phyloP scores from a whole-genome alignment of 2,113 vertebrate species.

The Leucopsar rothschildi region DNA sequence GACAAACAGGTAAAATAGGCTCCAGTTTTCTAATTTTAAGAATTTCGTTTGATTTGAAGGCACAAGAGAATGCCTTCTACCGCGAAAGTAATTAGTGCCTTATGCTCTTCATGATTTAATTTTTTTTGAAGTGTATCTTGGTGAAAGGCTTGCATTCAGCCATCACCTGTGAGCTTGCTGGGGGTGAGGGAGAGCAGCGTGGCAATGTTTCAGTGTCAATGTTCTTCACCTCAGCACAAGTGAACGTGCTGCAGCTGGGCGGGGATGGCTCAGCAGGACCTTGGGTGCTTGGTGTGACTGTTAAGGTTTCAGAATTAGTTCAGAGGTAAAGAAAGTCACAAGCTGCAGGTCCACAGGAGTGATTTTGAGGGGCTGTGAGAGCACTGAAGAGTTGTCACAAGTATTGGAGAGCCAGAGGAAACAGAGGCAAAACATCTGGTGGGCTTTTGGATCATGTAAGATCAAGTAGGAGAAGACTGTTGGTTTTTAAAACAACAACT shows the following conservation, averaged over 20 bases:
- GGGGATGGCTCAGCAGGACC: neutral
- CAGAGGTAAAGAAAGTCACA: neutral
- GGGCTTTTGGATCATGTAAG: neutral
- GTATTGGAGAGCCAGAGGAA: neutral
- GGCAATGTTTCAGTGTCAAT: neutral
- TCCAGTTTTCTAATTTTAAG: neutral
- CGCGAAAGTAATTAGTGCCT: neutral
- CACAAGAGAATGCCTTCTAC: neutral
- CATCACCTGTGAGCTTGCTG: neutral
- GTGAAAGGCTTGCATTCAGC: neutral
- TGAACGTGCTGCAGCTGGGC: accelerated
- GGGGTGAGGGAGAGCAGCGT: neutral
- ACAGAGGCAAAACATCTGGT: neutral
- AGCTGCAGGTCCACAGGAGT: neutral
- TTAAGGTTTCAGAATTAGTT: neutral
- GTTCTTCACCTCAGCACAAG: neutral
- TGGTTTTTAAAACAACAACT: neutral
- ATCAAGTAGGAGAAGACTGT: neutral
- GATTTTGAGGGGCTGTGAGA: neutral
- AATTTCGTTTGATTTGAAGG: neutral
- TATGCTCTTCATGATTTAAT: accelerated
- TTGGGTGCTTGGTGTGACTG: neutral
- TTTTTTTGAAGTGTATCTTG: neutral
- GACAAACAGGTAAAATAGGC: neutral
- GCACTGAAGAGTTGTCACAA: accelerated